Evolutionary conservation across 2,888 invertebrate species (phyloP).

Genomic region (Hetaerina titia): DNA sequence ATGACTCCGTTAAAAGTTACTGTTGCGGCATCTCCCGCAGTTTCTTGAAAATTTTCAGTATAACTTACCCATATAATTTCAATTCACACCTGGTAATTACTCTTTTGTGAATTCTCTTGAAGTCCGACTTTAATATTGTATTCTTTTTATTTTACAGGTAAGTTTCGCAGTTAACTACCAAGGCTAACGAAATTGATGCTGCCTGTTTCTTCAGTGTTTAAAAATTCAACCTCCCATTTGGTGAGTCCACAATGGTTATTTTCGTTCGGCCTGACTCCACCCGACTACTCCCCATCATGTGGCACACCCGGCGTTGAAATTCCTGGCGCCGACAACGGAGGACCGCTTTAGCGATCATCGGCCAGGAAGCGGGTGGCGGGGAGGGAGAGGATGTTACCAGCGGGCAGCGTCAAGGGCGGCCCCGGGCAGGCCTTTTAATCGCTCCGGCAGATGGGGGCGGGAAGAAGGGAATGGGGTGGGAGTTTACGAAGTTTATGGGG

Average conservation of each 20-base stretch:
- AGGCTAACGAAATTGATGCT: background rate
- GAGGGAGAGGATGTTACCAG: no score
- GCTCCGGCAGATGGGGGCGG: background rate
- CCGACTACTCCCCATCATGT: background rate
- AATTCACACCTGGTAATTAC: no score
- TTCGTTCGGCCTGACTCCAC: background rate
- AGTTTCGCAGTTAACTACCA: background rate
- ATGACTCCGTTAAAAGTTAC: no score
- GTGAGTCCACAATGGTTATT: conserved; percentile 10
- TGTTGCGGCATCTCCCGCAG: no score
- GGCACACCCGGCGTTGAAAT: conserved; percentile 1
- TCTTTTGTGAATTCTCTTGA: no score
- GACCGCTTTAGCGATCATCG: background rate
- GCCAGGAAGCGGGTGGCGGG: background rate
- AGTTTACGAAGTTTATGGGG: conserved; percentile 12
- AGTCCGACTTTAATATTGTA: background rate
- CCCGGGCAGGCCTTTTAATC: background rate
- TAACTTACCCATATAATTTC: no score
- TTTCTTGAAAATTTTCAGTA: no score
- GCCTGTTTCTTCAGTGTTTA: background rate
- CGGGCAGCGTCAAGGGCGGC: background rate
- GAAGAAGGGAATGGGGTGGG: background rate
- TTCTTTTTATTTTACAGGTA: background rate
- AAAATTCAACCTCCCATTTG: background rate
- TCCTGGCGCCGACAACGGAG: background rate